Percentiles rank a stretch among this genome's conserved stretches.
These are phyloP conservation scores for Lethenteron camtschaticum DNA, from an alignment of 2,113 vertebrate species.

Conservation along the genomic window DNA sequence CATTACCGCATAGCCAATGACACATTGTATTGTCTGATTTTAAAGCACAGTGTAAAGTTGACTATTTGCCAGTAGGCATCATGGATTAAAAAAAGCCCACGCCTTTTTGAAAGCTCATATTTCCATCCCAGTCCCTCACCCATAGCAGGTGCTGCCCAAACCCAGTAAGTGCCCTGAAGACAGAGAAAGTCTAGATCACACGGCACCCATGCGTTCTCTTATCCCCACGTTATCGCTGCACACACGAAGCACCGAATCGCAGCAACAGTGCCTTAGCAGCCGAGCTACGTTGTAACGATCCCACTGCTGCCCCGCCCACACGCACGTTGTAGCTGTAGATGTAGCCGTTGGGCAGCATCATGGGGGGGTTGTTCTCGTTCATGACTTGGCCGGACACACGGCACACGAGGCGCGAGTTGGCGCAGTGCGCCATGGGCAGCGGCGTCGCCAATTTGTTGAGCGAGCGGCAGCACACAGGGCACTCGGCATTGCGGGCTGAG, in stretches of 20 bases:
- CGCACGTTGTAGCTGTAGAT: constrained; percentile 98
- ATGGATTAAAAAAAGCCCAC: too few relatives aligned
- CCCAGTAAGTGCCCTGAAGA: not conserved
- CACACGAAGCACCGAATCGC: not conserved
- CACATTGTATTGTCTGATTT: too few relatives aligned
- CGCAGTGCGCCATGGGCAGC: constrained; percentile 92
- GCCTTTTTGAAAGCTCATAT: too few relatives aligned
- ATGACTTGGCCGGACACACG: constrained; percentile 98
- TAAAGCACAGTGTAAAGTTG: too few relatives aligned
- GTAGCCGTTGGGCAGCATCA: constrained; percentile 98
- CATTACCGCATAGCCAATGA: too few relatives aligned
- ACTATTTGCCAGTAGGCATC: too few relatives aligned
- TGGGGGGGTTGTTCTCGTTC: constrained; percentile 99
- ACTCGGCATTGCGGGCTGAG: constrained; percentile 89
- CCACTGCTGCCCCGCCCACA: constrained; percentile 9
- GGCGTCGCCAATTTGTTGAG: constrained; percentile 93
- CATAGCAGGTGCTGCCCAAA: too few relatives aligned
- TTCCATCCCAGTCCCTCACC: too few relatives aligned
- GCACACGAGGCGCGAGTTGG: constrained; percentile 94
- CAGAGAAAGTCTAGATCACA: not conserved
- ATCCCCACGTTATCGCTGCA: too few relatives aligned
- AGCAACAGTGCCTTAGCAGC: not conserved
- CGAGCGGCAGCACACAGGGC: constrained; percentile 94
- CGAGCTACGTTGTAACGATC: not conserved
- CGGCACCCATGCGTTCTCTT: not conserved